Conservation (phyloP, 37 sponge, comb jelly and placozoan species). For the Agelas oroides region DNA sequence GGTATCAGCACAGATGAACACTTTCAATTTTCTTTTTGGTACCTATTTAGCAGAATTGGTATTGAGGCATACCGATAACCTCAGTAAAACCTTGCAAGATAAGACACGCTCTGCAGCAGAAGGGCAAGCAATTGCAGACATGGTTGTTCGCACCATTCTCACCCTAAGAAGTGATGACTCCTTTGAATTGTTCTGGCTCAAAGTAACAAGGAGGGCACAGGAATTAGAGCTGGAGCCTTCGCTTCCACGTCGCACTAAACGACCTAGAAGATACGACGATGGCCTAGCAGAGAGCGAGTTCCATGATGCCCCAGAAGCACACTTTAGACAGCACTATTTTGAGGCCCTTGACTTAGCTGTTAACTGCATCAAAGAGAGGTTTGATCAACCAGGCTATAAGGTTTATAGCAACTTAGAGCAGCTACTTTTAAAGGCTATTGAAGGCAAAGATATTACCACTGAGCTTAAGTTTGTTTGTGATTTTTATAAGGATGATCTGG, state of each 20-base stretch:
- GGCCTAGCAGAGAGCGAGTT: slow-evolving; percentile 12
- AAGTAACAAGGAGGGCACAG: background rate
- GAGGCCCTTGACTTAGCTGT: too few species aligned
- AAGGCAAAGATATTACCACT: background rate
- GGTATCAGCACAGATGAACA: background rate
- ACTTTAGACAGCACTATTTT: slow-evolving; percentile 11
- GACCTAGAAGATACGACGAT: slow-evolving; percentile 23
- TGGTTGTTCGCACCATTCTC: slow-evolving; percentile 27
- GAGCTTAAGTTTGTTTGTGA: background rate
- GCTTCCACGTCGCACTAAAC: background rate
- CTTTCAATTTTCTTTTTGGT: background rate
- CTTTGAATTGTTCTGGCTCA: slow-evolving; percentile 3
- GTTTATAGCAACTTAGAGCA: slow-evolving; percentile 2
- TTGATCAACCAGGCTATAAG: slow-evolving; percentile 31
- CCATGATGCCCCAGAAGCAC: slow-evolving; percentile 3
- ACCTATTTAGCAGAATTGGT: slow-evolving; percentile 15
- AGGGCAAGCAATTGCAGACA: slow-evolving; percentile 20
- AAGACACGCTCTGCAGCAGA: slow-evolving; percentile 26
- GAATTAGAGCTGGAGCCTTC: background rate
- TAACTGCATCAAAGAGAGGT: slow-evolving; percentile 3
- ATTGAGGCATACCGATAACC: slow-evolving; percentile 32
- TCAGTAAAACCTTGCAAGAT: slow-evolving; percentile 34
- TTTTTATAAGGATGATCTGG: slow-evolving; percentile 30
- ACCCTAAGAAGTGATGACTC: background rate
- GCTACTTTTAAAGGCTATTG: slow-evolving; percentile 14